Base-by-base conservation (phyloP, 2,888 invertebrate genomes). In the Cephus sareptanus region DNA sequence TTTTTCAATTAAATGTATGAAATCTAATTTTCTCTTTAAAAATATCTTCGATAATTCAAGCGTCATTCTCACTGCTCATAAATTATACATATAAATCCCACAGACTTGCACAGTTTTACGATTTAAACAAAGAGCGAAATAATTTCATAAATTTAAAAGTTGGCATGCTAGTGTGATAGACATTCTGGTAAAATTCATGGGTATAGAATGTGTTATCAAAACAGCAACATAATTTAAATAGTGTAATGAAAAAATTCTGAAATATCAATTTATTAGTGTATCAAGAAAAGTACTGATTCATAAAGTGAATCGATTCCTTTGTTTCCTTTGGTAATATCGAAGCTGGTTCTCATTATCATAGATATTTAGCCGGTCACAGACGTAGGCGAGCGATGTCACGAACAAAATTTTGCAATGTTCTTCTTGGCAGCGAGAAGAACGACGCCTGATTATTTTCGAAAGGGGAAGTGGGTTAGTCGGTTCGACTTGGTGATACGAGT, bases 381-480 rank as follows among this genome's bases (percentile, higher is more conserved):
- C 56, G 23, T 56, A 56, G 23, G 56, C 56, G 56, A 56, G 56
- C 56, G 56, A 56, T 56, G 71, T 71, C 33, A 71, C 31, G 71
- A 71, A 33, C 33, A 71, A 33, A 34, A 79, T 74, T 82, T 75
- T 76, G 79, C 78, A 76, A 77, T 73, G 75, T 37, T 30, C 74
- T 74, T 37, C 34, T 76, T 78, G 79, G 77, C 79, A 81, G 68
- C 77, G 75, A 68, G 69, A 35, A 73, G 80, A 71, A 71, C 31
- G 71, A 34, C 34, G 31, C 34, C 37, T 71, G 34, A 84, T 83
- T 87, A 87, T 87, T 88, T 88, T 86, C 79, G 83, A 84, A 83
- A 82, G 81, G 83, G 83, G 83, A 86, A 87, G 84, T 89, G 85
- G 89, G 89, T 89, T 89, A 88, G 86, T 88, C 83, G 88, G 80